Percentiles rank a stretch among this genome's conserved stretches.
Conservation (phyloP, 1,140 invertebrate species). For the Augochlora pura region DNA sequence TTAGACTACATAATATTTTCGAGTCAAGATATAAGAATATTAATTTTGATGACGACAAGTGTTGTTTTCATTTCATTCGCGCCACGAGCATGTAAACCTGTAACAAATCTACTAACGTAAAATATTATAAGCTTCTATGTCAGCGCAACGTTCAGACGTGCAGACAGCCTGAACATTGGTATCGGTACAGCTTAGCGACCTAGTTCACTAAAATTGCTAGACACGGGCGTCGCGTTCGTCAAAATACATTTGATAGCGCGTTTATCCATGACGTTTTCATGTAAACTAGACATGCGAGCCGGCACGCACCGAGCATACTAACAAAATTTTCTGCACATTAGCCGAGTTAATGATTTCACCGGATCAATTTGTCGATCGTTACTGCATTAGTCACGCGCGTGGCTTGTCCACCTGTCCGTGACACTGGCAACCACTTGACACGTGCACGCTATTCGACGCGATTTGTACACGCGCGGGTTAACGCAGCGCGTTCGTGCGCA, state of each 20-base stretch:
- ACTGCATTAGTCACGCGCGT: constrained; percentile 14
- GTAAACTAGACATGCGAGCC: background rate
- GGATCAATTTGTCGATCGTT: constrained; percentile 12
- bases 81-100: too few species aligned
- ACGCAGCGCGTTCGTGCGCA: background rate
- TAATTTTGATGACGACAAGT: too few species aligned
- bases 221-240: background rate
- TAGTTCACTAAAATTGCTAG: background rate
- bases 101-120: too few species aligned
- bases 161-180: background rate
- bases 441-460: background rate
- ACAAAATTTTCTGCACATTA: constrained; percentile 26
- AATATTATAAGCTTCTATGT: too few species aligned
- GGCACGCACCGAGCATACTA: background rate
- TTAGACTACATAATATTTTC: too few species aligned
- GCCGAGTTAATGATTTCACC: constrained; percentile 16
- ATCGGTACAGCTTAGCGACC: background rate
- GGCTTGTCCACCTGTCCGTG: background rate
- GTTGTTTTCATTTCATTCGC: too few species aligned
- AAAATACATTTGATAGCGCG: background rate
- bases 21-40: too few species aligned
- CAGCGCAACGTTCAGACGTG: background rate
- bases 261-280: constrained; percentile 4
- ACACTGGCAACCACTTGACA: constrained; percentile 10
- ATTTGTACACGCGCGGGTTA: background rate